Evolutionary conservation across 2,888 invertebrate species (phyloP), one percentile per base, ranked within the genome.

Genomic region (Drosophila merina): DNA sequence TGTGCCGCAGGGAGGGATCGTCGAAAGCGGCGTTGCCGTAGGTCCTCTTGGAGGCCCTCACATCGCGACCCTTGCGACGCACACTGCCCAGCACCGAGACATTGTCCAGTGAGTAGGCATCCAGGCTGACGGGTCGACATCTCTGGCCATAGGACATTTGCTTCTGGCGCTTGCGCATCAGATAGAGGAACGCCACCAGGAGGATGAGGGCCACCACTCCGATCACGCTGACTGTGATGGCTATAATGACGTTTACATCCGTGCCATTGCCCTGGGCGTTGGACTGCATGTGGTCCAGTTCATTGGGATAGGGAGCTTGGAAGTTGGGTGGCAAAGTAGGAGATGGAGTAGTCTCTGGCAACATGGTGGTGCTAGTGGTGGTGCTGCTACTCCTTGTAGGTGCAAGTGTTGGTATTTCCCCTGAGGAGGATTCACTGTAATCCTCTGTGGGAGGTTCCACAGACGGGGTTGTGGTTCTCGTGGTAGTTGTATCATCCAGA

Each of bases 11-110:
- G 93, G 68, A 95, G 3, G 96, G 96, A 92, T 97, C 97, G 90
- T 97, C 97, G 89, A 97, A 97, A 1, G 96, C 97, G 1, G 96
- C 96, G 93, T 97, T 97, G 30, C 97, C 97, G 88, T 97, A 97
- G 55, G 97, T 97, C 66, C 97, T 93, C 90, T 97, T 97, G 54
- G 97, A 97, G 54, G 95, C 94, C 38, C 97, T 93, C 10, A 94
- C 92, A 62, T 94, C 94, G 2, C 87, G 55, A 12, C 85, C 95
- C 90, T 96, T 97, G 73, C 97, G 92, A 66, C 97, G 93, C 0
- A 96, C 95, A 83, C 95, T 95, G 83, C 95, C 95, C 88, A 94
- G 94, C 4, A 96, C 96, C 5, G 97, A 97, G 28, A 97, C 96
- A 90, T 96, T 97, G 92, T 97, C 97, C 90, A 97, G 93, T 84